Percentiles rank a stretch among this genome's conserved stretches.
Conservation (phyloP, 2,888 invertebrate species). For the Agrochola litura region DNA sequence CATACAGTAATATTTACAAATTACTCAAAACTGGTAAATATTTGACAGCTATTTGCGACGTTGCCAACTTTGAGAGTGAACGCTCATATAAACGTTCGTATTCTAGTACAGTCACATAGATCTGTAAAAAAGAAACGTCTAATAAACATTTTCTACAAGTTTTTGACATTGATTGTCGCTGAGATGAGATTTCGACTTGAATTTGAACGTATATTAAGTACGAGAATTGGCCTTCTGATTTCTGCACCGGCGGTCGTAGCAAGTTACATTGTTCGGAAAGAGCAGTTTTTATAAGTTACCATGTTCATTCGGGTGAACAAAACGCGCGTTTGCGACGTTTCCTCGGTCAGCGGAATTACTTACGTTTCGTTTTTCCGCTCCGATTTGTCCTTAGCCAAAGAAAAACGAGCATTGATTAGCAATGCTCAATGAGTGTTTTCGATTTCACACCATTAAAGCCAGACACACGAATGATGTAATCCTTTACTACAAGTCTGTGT, state of each 20-base stretch:
- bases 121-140: not conserved
- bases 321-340: not conserved
- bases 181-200: not conserved
- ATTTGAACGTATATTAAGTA: too few relatives aligned
- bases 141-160: too few relatives aligned
- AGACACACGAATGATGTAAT: not conserved
- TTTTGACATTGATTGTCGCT: not conserved
- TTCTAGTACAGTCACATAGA: too few relatives aligned
- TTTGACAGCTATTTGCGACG: too few relatives aligned
- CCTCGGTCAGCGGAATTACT: not conserved
- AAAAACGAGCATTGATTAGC: not conserved
- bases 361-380: not conserved
- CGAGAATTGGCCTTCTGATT: not conserved
- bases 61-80: too few relatives aligned
- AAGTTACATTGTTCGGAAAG: not conserved
- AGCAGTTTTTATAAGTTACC: slow-evolving; percentile 14
- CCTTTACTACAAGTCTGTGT: not conserved
- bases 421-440: not conserved
- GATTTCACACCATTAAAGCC: slow-evolving; percentile 12
- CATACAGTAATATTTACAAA: too few relatives aligned
- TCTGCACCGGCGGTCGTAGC: not conserved
- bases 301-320: slow-evolving; percentile 6
- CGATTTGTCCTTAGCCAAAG: not conserved
- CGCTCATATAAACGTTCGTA: too few relatives aligned
- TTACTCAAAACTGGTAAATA: too few relatives aligned